Base-by-base conservation (phyloP, 2,888 invertebrate genomes). In the Caenorhabditis zanzibari region DNA sequence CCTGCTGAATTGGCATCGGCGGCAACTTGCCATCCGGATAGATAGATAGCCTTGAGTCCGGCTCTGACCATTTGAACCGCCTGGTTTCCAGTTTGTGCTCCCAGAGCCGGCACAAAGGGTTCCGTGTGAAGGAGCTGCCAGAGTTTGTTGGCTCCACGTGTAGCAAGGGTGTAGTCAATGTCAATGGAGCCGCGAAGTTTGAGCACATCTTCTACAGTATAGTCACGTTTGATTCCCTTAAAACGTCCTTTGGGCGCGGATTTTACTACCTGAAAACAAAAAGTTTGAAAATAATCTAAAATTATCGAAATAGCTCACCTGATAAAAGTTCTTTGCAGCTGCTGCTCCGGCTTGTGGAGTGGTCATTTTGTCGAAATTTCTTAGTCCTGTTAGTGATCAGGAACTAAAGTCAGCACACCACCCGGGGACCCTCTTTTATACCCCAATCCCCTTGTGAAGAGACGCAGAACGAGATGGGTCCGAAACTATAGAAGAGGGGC, bases 11-110 rank as follows among this genome's bases (percentile, higher is more conserved):
- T 93, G 22, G 91, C 92, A 79, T 93, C 93, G 3, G 93, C 93
- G 38, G 93, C 93, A 19, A 93, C 93, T 90, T 93, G 93, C 93
- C 93, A 93, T 54, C 93, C 93, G 3, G 93, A 93, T n/a, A 93
- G 87, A 82, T 93, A 93, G 77, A 93, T 92, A 14, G 93, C 92
- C 66, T 92, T 90, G 10, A 93, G 88, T 10, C 93, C 93, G 44
- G 93, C 93, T 44, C 92, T 88, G 44, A 92, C 93, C 91, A 92
- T 92, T 80, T 93, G 93, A 69, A 93, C 92, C 14, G 93, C 93
- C 72, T 93, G 93, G 75, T 93, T 93, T 81, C 92, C 93, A 19
- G 93, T 92, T 44, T 92, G 89, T 12, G 93, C 92, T 38, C 93
- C 93, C 16, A 93, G 88, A 7, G 92, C 90, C 28, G 92, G 88